These are phyloP conservation scores for Salvelinus fontinalis DNA, from an alignment of 2,113 vertebrate genomes.

Conservation along the genomic window DNA sequence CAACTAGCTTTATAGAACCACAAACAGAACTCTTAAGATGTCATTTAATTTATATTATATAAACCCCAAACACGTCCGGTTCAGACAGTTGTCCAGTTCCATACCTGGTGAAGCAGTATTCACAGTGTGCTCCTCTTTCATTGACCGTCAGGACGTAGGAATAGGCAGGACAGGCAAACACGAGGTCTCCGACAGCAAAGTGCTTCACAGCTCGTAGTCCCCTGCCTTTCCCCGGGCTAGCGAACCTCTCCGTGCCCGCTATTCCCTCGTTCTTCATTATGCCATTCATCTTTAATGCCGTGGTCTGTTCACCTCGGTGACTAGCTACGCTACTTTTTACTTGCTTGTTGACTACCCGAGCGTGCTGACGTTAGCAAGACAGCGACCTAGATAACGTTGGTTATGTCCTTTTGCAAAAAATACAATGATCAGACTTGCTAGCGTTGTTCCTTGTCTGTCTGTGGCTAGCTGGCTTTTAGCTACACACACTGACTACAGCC, in stretches of 20 bases:
- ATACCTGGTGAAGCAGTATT: constrained; percentile 93
- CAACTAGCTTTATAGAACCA: too few relatives aligned
- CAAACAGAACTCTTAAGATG: too few relatives aligned
- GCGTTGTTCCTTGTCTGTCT: too few relatives aligned
- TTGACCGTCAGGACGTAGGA: constrained; percentile 85
- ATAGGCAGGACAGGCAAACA: constrained; percentile 90
- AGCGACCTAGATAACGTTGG: not conserved
- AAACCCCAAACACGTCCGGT: not conserved
- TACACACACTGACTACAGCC: not conserved
- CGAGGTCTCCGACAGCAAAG: constrained; percentile 84
- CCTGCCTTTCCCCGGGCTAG: constrained; percentile 83
- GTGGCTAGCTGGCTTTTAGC: not conserved
- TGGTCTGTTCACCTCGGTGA: not conserved
- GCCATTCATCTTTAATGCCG: not conserved
- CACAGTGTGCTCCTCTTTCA: constrained; percentile 90
- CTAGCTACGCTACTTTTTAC: not conserved
- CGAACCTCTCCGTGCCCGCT: constrained; percentile 83
- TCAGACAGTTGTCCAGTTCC: not conserved
- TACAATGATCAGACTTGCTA: too few relatives aligned
- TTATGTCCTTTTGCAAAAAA: not conserved
- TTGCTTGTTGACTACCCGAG: not conserved
- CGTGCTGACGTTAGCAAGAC: not conserved
- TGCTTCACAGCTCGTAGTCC: constrained; percentile 80
- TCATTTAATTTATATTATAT: too few relatives aligned
- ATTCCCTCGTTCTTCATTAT: constrained; percentile 68